Conservation (phyloP, 2,113 vertebrate genomes). For the Albula goreensis region DNA sequence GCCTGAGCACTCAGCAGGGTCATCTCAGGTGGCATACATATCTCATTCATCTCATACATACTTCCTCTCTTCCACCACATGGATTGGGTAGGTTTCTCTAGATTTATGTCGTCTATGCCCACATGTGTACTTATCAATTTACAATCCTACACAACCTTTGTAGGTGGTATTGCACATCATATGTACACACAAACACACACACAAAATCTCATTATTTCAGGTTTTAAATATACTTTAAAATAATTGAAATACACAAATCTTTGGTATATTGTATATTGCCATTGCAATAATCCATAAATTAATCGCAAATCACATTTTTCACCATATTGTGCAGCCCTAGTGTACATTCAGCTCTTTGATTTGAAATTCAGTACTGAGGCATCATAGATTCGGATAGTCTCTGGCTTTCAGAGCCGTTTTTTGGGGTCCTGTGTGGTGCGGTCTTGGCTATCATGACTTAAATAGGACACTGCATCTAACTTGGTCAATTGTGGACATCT, state of each 20-base stretch:
- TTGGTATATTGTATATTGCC: no score
- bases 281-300: no score
- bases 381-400: not conserved
- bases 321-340: not conserved
- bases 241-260: no score
- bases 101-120: not conserved
- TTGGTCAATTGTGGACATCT: slow-evolving; percentile 20
- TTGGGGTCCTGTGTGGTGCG: not conserved
- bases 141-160: not conserved
- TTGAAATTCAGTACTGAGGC: not conserved
- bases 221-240: no score
- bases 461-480: not conserved
- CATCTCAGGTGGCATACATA: not conserved
- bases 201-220: no score
- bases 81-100: not conserved
- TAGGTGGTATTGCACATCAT: not conserved
- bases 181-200: not conserved
- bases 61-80: not conserved
- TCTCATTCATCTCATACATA: no score
- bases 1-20: not conserved
- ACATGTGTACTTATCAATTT: not conserved
- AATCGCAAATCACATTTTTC: no score
- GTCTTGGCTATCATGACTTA: not conserved
- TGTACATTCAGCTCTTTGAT: not conserved
- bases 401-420: not conserved